phyloP scores from a whole-genome alignment of 2,113 vertebrate species.

The Passer montanus region DNA sequence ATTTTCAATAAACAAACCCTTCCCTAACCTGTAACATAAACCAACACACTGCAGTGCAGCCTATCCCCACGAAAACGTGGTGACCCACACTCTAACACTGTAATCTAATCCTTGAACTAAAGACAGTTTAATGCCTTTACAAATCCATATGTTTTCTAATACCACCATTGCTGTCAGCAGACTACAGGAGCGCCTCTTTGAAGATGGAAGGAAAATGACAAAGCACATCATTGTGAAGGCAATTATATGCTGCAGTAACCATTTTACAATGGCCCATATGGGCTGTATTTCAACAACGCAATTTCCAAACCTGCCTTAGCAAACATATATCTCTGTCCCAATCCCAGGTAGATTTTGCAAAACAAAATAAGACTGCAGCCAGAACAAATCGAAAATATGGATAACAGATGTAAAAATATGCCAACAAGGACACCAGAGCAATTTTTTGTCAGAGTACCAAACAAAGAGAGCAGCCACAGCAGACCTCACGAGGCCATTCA shows the following conservation, averaged over 20 bases:
- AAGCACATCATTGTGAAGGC: slow-evolving; percentile 78
- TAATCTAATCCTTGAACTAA: slow-evolving; percentile 71
- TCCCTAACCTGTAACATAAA: not conserved
- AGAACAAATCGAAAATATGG: slow-evolving; percentile 61
- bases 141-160: slow-evolving; percentile 73
- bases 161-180: slow-evolving; percentile 67
- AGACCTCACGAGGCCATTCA: slow-evolving; percentile 22
- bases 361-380: slow-evolving; percentile 54
- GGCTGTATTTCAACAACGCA: slow-evolving; percentile 77
- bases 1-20: not conserved
- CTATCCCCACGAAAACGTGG: not conserved
- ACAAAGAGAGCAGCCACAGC: slow-evolving; percentile 27
- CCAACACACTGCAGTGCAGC: not conserved
- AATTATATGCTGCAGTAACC: slow-evolving; percentile 79
- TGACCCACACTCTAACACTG: slow-evolving; percentile 47
- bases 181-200: slow-evolving; percentile 73
- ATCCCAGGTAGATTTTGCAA: slow-evolving; percentile 67
- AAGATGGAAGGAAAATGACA: slow-evolving; percentile 75
- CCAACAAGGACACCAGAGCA: slow-evolving; percentile 29
- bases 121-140: slow-evolving; percentile 68
- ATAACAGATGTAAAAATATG: slow-evolving; percentile 64
- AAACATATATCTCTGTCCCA: slow-evolving; percentile 75
- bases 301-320: slow-evolving; percentile 79
- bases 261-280: slow-evolving; percentile 74
- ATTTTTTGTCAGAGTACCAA: slow-evolving; percentile 14